Evolutionary conservation across 2,888 invertebrate species (phyloP), one percentile per base, ranked within the genome.

Genomic region (Drosophila subsilvestris): DNA sequence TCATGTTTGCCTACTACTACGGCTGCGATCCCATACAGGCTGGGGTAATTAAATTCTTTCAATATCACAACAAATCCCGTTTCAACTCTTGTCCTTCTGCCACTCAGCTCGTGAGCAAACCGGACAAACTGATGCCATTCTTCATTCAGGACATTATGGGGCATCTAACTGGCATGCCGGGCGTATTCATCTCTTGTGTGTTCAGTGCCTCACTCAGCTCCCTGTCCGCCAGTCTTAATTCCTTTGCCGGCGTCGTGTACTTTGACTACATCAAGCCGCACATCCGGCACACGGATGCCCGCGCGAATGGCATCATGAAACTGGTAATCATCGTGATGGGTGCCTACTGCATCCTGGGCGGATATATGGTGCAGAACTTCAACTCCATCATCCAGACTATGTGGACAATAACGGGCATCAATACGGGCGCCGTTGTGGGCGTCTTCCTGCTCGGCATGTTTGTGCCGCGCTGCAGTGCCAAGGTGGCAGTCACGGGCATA

Each of bases 401-500:
- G 9, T 83, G 92, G 48, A 93, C 93, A 2, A 90, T 93, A 7
- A 90, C 92, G 48, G 93, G 93, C 20, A 91, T 94, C 20, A 92
- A 92, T 20, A 92, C 94, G 2, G 95, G 95, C 3, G 94, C 95
- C 12, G 94, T 95, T 2, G 94, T 95, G 68, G 95, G 95, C 0
- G 93, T 95, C 1, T 95, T 95, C 80, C 93, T 94, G 8, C 89
- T 95, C 45, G 95, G 95, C 22, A 94, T 96, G 93, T 92, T 95
- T 74, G 92, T 95, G 63, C 95, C 96, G 0, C 95, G 94, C 91
- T 92, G 93, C 2, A 94, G 94, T 87, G 93, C 89, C 7, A 90
- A 89, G 76, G 92, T 90, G 20, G 92, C 90, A 0, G 76, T 90
- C n/a, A 75, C 78, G 5, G 89, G 90, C 12, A 86, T 91, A 37